Percentiles rank a stretch among this genome's conserved stretches.
Conservation (phyloP, 1,140 invertebrate species). For the Drepana arcuata region DNA sequence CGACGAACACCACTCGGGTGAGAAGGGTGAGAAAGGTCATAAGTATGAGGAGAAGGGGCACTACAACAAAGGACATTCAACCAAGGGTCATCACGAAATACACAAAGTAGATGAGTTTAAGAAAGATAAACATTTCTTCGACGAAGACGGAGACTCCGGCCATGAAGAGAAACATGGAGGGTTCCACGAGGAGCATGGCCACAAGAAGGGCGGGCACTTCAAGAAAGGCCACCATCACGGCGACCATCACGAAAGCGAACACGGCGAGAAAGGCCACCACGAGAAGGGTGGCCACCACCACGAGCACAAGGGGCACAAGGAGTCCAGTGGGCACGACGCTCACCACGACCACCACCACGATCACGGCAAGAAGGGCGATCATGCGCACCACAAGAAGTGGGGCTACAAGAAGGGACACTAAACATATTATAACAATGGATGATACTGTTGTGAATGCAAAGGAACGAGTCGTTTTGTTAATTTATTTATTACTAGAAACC, state of each 20-base stretch:
- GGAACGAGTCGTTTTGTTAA: slow-evolving; percentile 1
- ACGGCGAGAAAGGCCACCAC: slow-evolving; percentile 80
- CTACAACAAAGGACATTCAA: slow-evolving; percentile 84
- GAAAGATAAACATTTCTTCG: slow-evolving; percentile 76
- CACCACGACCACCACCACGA: slow-evolving; percentile 75
- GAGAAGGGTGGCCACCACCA: slow-evolving; percentile 75
- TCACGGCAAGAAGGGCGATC: slow-evolving; percentile 76
- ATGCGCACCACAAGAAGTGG: slow-evolving; percentile 70
- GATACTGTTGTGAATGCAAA: too few species aligned
- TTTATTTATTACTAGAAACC: slow-evolving; percentile 7
- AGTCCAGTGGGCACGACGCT: slow-evolving; percentile 71
- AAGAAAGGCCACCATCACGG: slow-evolving; percentile 79
- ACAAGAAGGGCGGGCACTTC: slow-evolving; percentile 78
- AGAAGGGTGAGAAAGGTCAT: slow-evolving; percentile 77
- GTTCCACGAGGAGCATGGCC: slow-evolving; percentile 77
- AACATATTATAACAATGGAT: slow-evolving; percentile 3
- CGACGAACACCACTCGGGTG: slow-evolving; percentile 80
- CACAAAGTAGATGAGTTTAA: slow-evolving; percentile 82
- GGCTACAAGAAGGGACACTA: slow-evolving; percentile 72
- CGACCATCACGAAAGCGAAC: slow-evolving; percentile 76
- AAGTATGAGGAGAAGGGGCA: slow-evolving; percentile 74
- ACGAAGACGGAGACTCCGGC: slow-evolving; percentile 82
- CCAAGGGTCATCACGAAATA: slow-evolving; percentile 83
- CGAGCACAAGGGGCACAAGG: slow-evolving; percentile 60
- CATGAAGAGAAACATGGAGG: slow-evolving; percentile 78